These are phyloP conservation scores for Plectrocnemia conspersa DNA, from an alignment of 1,140 invertebrate genomes.

Conservation along the genomic window DNA sequence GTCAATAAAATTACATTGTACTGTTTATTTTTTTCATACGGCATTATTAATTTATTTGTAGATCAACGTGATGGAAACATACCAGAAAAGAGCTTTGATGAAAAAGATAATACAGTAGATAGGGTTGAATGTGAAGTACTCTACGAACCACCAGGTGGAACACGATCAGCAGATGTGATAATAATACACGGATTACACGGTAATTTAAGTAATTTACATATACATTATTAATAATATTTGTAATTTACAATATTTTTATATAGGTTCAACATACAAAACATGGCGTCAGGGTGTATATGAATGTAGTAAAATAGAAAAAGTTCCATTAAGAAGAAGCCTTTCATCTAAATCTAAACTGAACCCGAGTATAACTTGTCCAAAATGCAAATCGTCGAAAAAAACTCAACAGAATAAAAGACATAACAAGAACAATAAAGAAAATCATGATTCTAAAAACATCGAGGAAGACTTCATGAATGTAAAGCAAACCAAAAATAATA, in stretches of 20 bases:
- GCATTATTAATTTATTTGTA: neutral
- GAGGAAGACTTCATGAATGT: no score
- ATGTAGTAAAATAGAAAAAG: constrained; percentile 36
- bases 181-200: constrained; percentile 49
- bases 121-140: constrained; percentile 39
- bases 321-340: constrained; percentile 36
- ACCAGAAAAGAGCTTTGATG: constrained; percentile 7
- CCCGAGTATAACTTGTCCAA: neutral
- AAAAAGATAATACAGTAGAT: constrained; percentile 13
- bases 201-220: constrained; percentile 26
- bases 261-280: constrained; percentile 48
- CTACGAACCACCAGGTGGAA: constrained; percentile 35
- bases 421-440: no score
- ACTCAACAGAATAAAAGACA: no score
- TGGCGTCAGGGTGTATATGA: constrained; percentile 50
- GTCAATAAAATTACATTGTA: neutral
- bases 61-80: neutral
- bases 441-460: no score
- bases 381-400: constrained; percentile 8
- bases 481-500: no score
- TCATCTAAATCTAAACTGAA: neutral
- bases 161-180: constrained; percentile 41
- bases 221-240: constrained; percentile 4
- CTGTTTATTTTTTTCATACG: no score
- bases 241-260: constrained; percentile 9